Evolutionary conservation across 2,113 vertebrate genomes (phyloP), one percentile per base, ranked within the genome.

Genomic region (Irena cyanogastra): DNA sequence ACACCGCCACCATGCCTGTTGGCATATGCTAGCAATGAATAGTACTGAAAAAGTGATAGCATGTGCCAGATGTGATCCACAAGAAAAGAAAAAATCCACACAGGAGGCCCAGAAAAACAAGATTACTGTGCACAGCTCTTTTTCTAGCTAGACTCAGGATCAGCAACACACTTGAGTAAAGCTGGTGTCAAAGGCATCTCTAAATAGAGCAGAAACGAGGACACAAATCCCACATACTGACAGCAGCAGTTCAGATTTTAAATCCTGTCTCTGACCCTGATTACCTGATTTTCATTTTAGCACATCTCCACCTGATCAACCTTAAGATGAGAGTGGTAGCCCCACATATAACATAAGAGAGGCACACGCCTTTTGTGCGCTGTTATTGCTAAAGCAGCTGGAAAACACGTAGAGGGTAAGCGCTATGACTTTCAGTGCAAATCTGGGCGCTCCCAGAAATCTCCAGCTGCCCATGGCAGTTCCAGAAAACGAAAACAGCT

Each of bases 401-500:
- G 30, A 66, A 88, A 52, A 87, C 14, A 66, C 24, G 69, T 10
- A 21, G 22, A 53, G 28, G 13, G 16, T 85, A 80, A 83, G 33
- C 17, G 66, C 35, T 41, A 31, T 50, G 74, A 69, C 24, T 74
- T 89, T 69, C 81, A 39, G 31, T 59, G 30, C 57, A 82, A 64
- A 63, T 13, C 31, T 68, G 45, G 57, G 68, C 35, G 8, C 74
- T 89, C 56, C 31, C 69, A 87, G 66, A 76, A 87, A 39, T 39
- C 22, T 85, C 42, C 66, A 85, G 70, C 66, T 85, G 65, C 16
- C 12, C 39, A 16, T 30, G 16, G 54, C 31, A 90, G 63, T 31
- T 93, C 50, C 20, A 82, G 60, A 78, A 89, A 81, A 87, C 45
- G 42, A 39, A 83, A 89, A 72, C 26, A 71, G 39, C 41, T 69